Base-by-base conservation (phyloP, 2,888 invertebrate genomes). In the Aproaerema taeniolella region DNA sequence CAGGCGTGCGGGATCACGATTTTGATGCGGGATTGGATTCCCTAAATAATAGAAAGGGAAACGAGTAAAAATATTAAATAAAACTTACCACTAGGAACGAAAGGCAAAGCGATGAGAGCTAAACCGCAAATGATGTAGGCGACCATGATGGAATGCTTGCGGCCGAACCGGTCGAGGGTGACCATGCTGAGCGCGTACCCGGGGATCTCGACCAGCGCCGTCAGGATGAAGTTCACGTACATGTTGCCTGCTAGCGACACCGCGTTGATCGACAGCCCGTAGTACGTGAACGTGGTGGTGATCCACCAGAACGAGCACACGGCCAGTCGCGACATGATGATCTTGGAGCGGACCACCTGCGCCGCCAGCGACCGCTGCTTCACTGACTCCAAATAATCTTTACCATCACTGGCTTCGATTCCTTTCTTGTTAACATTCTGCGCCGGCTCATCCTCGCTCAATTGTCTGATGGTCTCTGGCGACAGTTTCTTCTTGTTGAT, bases 291-390 rank as follows among this genome's bases (percentile, higher is more conserved):
- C 0, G 93, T 91, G 54, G 92, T 91, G 0, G 93, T 91, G 10
- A 93, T 89, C 94, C 94, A 94, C 81, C 93, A 93, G 52, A 93
- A 89, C n/a, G 91, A 91, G 49, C 93, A 93, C 36, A 91, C 90
- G 1, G 87, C 51, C 31, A 62, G 80, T 24, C 92, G 79, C 0
- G 81, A 55, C 44, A 90, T 63, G 9, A 92, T 60, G 12, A 81
- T 81, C 30, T 68, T 78, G 0, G 90, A 90, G 39, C 67, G 77
- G 2, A 90, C 38, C 14, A 90, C 79, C 60, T 88, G 79, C 31
- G 66, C 43, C 8, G 52, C 43, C 5, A 80, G 34, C 0, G 72
- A 67, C 1, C 39, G 46, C 29, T 50, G 37, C 10, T 55, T 49
- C 3, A 45, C 33, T 2, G 6, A 3, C n/a, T 26, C 26, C 4